Evolutionary conservation across 2,888 invertebrate species (phyloP).

Genomic region (Erynnis tages): DNA sequence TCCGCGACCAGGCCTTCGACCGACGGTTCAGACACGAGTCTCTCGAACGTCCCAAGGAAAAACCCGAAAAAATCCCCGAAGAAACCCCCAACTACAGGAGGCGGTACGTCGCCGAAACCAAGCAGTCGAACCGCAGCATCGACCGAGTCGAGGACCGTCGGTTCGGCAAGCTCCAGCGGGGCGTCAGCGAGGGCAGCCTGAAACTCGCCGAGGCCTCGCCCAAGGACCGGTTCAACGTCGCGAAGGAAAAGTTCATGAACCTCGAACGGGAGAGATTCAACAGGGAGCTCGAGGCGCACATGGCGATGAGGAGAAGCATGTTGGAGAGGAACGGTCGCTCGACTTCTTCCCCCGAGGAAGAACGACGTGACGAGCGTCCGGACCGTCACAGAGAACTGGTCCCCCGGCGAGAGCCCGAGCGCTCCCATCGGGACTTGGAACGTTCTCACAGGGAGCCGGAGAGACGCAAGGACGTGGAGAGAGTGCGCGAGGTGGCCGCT

Average conservation of each 20-base stretch:
- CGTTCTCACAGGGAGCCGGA: slow-evolving; percentile 44
- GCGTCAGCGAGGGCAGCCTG: slow-evolving; percentile 72
- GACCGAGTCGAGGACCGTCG: slow-evolving; percentile 73
- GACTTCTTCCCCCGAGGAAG: slow-evolving; percentile 79
- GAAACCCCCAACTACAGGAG: slow-evolving; percentile 68
- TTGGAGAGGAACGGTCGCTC: slow-evolving; percentile 77
- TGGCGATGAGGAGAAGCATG: slow-evolving; percentile 76
- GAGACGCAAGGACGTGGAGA: slow-evolving; percentile 61
- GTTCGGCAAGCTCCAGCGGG: slow-evolving; percentile 66
- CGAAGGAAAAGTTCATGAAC: slow-evolving; percentile 91
- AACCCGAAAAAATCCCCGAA: slow-evolving; percentile 62
- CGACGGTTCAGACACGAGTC: slow-evolving; percentile 72
- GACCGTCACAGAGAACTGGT: slow-evolving; percentile 67
- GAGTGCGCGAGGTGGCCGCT: slow-evolving; percentile 54
- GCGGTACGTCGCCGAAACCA: slow-evolving; percentile 74
- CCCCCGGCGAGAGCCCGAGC: slow-evolving; percentile 72
- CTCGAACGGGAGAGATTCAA: slow-evolving; percentile 87
- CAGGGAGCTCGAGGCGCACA: slow-evolving; percentile 77
- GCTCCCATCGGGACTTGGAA: slow-evolving; percentile 62
- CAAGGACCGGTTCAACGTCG: slow-evolving; percentile 91
- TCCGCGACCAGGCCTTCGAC: slow-evolving; percentile 64
- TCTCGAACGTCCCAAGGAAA: slow-evolving; percentile 64
- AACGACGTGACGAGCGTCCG: slow-evolving; percentile 73
- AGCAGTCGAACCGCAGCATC: slow-evolving; percentile 70
- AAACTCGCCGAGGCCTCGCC: slow-evolving; percentile 80